Evolutionary conservation across 23 tunicate species (phyloP).

Genomic region (Styela clava): DNA sequence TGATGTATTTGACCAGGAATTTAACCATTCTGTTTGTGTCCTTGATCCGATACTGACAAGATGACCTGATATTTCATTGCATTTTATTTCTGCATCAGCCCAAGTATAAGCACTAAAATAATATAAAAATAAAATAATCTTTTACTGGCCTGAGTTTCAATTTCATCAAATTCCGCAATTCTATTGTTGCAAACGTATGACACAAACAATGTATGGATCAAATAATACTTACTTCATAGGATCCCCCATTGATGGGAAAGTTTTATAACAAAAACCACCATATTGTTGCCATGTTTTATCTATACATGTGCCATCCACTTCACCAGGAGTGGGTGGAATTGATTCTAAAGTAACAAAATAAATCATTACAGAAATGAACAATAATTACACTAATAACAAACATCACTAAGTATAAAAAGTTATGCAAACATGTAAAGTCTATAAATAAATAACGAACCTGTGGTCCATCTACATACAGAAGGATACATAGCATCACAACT

Average conservation of each 20-base stretch:
- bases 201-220: too few species aligned
- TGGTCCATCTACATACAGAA: slow-evolving; percentile 69
- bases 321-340: slow-evolving; percentile 68
- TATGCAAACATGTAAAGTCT: too few species aligned
- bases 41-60: slow-evolving; percentile 74
- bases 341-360: slow-evolving; percentile 47
- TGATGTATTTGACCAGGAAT: slow-evolving; percentile 67
- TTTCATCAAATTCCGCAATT: too few species aligned
- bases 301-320: slow-evolving; percentile 57
- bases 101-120: slow-evolving; percentile 41
- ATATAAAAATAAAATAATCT: not conserved
- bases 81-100: slow-evolving; percentile 66
- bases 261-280: slow-evolving; percentile 70
- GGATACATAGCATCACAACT: slow-evolving; percentile 45
- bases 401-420: too few species aligned
- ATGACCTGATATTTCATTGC: slow-evolving; percentile 50
- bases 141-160: too few species aligned
- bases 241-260: slow-evolving; percentile 9
- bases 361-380: too few species aligned
- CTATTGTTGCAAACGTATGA: too few species aligned
- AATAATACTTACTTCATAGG: too few species aligned
- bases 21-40: slow-evolving; percentile 63
- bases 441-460: too few species aligned
- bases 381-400: too few species aligned
- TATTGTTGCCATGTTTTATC: slow-evolving; percentile 61